Conservation (phyloP, 2,888 invertebrate species). For the Watsonalla binaria region DNA sequence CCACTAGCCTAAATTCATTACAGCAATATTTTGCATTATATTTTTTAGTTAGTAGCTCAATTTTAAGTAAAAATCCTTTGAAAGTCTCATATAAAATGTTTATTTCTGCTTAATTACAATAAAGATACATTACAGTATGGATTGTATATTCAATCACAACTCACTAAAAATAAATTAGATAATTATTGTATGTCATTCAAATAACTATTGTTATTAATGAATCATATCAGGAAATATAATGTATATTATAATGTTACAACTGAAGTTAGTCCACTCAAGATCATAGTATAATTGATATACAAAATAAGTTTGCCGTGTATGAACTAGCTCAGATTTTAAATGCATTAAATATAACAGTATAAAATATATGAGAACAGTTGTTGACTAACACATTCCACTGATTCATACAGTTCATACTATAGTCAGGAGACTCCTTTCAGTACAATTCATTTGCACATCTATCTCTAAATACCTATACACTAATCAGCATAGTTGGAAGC, state of each 20-base stretch:
- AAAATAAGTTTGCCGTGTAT: slow-evolving; percentile 73
- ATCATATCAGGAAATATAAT: slow-evolving; percentile 15
- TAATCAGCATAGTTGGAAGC: slow-evolving; percentile 67
- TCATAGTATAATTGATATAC: slow-evolving; percentile 51
- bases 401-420: slow-evolving; percentile 42
- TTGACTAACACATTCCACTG: slow-evolving; percentile 51
- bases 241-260: slow-evolving; percentile 17
- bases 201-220: slow-evolving; percentile 29
- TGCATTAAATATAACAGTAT: slow-evolving; percentile 56
- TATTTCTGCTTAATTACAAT: slow-evolving; percentile 72
- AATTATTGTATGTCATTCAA: slow-evolving; percentile 42
- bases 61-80: slow-evolving; percentile 40
- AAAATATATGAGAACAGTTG: slow-evolving; percentile 54
- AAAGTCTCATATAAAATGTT: slow-evolving; percentile 79
- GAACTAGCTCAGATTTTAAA: slow-evolving; percentile 63
- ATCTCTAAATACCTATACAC: slow-evolving; percentile 43
- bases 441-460: slow-evolving; percentile 64
- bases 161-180: slow-evolving; percentile 39
- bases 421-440: slow-evolving; percentile 71
- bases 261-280: slow-evolving; percentile 31
- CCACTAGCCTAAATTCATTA: slow-evolving; percentile 64
- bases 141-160: slow-evolving; percentile 63
- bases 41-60: background rate
- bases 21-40: background rate
- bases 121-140: slow-evolving; percentile 65